Percentiles rank a stretch among this genome's conserved stretches.
Evolutionary conservation across 2,797 vertebrate genomes (phyloP).

Genomic region (Echiichthys vipera): DNA sequence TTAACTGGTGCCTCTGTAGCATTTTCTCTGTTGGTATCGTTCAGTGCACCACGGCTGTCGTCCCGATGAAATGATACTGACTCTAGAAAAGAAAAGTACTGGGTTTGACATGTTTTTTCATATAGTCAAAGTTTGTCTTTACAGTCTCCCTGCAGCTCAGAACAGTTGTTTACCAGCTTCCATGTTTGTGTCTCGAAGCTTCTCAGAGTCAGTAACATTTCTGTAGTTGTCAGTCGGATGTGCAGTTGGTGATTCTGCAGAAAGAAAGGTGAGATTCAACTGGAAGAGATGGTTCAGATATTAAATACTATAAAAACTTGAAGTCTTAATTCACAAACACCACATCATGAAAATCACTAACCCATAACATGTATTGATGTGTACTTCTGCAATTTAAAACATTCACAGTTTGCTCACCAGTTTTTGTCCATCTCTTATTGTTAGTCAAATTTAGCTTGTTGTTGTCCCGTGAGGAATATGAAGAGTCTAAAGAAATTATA

Average conservation of each 20-base stretch:
- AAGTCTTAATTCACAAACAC: neutral
- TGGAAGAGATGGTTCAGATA: neutral
- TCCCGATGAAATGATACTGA: neutral
- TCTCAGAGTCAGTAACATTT: conserved; percentile 11
- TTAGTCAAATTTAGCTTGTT: neutral
- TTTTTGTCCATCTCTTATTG: neutral
- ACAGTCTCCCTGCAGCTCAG: neutral
- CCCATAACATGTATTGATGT: neutral
- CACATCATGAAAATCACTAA: neutral
- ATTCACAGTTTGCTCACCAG: neutral
- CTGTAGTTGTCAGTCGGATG: conserved; percentile 3
- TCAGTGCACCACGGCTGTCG: neutral
- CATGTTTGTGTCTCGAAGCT: neutral
- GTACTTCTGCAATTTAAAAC: neutral
- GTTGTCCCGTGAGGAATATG: neutral
- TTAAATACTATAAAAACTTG: neutral
- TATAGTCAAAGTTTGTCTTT: neutral
- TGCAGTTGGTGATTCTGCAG: conserved; percentile 31
- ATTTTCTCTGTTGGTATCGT: neutral
- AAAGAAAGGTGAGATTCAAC: neutral
- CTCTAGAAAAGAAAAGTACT: conserved; percentile 4
- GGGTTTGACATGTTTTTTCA: neutral
- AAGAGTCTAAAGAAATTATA: conserved; percentile 12
- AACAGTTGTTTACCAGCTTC: conserved; percentile 20
- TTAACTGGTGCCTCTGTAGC: conserved; percentile 4